Percentiles rank a stretch among this genome's conserved stretches.
phyloP scores from a whole-genome alignment of 2,113 vertebrate species.

The Morone chrysops region DNA sequence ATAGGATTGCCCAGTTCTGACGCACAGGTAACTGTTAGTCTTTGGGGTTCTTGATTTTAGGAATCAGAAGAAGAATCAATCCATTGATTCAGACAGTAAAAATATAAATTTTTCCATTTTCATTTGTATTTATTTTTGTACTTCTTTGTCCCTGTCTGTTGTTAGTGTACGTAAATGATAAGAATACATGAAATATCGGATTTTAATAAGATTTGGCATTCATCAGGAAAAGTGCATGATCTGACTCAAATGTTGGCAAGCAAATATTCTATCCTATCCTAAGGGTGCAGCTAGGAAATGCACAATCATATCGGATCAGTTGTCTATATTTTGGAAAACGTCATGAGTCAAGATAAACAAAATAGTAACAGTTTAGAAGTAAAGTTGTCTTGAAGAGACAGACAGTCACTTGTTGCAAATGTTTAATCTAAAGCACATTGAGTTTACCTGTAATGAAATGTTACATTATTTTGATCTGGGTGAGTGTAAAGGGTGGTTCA shows the following conservation, averaged over 20 bases:
- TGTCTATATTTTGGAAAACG: neutral
- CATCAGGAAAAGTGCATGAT: neutral
- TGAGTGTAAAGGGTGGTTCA: neutral
- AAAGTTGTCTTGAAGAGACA: neutral
- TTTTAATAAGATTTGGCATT: neutral
- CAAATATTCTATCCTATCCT: too few species aligned
- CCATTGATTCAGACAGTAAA: neutral
- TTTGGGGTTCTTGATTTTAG: neutral
- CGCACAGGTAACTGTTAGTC: neutral
- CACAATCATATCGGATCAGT: neutral
- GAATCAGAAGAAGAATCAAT: too few species aligned
- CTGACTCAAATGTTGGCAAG: too few species aligned
- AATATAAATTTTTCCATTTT: neutral
- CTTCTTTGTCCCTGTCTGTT: neutral
- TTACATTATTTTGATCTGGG: neutral
- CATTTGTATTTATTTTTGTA: neutral
- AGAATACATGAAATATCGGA: neutral
- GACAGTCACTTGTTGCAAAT: neutral
- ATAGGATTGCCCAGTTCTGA: neutral
- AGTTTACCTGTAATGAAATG: neutral
- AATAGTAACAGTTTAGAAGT: neutral
- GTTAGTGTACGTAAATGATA: neutral
- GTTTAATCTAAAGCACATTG: neutral
- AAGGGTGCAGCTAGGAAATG: too few species aligned
- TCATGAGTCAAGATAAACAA: neutral